Conservation (phyloP, 2,797 vertebrate genomes). For the Myiotriccus ornatus region DNA sequence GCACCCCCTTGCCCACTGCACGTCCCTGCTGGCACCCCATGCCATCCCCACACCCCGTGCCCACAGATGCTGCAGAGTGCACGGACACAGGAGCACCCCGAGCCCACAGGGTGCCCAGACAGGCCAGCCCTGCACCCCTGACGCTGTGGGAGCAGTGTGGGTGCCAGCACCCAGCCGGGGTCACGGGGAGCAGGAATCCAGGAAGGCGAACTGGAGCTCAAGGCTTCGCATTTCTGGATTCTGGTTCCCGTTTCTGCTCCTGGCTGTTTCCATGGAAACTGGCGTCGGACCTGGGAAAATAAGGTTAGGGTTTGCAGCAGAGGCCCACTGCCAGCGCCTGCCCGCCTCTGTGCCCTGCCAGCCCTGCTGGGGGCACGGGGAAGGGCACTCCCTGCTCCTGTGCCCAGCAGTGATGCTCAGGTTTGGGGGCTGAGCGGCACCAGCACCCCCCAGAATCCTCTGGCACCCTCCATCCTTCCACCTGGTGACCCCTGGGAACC, state of each 20-base stretch:
- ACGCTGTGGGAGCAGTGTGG: background rate
- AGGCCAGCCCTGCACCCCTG: background rate
- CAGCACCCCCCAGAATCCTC: background rate
- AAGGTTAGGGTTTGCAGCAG: slow-evolving; percentile 71
- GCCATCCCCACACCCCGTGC: rapidly evolving
- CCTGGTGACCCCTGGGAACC: background rate
- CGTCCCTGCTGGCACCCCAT: background rate
- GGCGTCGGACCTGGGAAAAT: slow-evolving; percentile 75
- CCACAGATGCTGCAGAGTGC: background rate
- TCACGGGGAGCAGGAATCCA: slow-evolving; percentile 40
- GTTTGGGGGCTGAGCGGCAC: background rate
- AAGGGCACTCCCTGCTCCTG: background rate
- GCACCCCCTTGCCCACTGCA: background rate
- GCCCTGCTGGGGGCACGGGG: background rate
- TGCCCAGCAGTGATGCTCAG: background rate
- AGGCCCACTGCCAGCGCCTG: slow-evolving; percentile 50
- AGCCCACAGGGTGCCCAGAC: rapidly evolving
- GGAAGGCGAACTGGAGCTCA: slow-evolving; percentile 56
- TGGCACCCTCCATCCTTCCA: rapidly evolving
- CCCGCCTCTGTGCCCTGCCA: background rate
- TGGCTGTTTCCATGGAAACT: slow-evolving; percentile 75
- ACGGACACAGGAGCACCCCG: background rate
- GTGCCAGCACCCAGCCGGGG: background rate
- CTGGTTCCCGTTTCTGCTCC: slow-evolving; percentile 72
- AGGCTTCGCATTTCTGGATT: slow-evolving; percentile 70